A percentile compares a stretch with the other conserved stretches of the same genome.
phyloP scores from a whole-genome alignment of 1,140 invertebrate species.

The Pseudomyrmex gracilis region DNA sequence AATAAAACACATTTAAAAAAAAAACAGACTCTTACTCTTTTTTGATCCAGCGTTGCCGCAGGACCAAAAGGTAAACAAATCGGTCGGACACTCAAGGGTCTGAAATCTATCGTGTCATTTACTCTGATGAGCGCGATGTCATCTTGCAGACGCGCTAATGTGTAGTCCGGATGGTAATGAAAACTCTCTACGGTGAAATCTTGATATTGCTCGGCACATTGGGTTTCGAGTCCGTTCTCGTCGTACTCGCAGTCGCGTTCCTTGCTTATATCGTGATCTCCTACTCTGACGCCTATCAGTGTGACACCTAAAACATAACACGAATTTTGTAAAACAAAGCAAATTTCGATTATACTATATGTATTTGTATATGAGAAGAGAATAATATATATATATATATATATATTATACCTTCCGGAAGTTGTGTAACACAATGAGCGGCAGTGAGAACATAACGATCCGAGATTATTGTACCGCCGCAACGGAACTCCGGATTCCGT shows the following conservation, averaged over 20 bases:
- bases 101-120: conserved; percentile 84
- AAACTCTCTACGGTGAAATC: conserved; percentile 86
- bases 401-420: conserved; percentile 74
- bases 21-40: conserved; percentile 70
- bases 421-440: conserved; percentile 88
- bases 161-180: conserved; percentile 87
- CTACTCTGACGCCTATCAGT: conserved; percentile 86
- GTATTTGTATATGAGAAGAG: no score
- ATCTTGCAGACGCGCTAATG: conserved; percentile 82
- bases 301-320: conserved; percentile 76
- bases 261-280: conserved; percentile 87
- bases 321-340: conserved; percentile 11
- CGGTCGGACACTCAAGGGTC: conserved; percentile 84
- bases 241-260: conserved; percentile 87
- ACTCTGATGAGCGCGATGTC: conserved; percentile 89
- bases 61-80: conserved; percentile 87
- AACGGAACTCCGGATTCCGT: conserved; percentile 85
- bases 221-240: conserved; percentile 75
- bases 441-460: conserved; percentile 89
- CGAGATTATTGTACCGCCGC: conserved; percentile 89
- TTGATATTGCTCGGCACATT: conserved; percentile 87
- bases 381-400: neutral
- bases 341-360: neutral
- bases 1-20: neutral
- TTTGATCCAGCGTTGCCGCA: conserved; percentile 58